A percentile compares a stretch with the other conserved stretches of the same genome.
These are phyloP conservation scores for Agriopis leucophaearia DNA, from an alignment of 2,888 invertebrate species.

Conservation along the genomic window DNA sequence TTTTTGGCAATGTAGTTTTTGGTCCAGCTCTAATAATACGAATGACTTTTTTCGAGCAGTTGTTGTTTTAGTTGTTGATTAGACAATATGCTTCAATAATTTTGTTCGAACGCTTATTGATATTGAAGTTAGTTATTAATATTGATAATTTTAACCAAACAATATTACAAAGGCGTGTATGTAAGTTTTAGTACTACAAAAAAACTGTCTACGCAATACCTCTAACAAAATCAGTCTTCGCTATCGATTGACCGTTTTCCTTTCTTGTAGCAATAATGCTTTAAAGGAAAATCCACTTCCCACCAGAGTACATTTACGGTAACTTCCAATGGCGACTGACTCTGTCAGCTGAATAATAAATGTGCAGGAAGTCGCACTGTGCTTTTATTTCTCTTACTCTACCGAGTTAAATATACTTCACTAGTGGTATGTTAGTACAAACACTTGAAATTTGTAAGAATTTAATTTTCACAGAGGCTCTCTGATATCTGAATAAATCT, in stretches of 20 bases:
- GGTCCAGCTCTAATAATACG: no score
- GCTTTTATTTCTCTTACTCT: slow-evolving; percentile 64
- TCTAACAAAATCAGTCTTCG: slow-evolving; percentile 37
- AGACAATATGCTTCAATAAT: no score
- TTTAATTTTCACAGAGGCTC: neutral
- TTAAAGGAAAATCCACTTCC: slow-evolving; percentile 67
- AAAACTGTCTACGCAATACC: slow-evolving; percentile 13
- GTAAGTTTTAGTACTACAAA: neutral
- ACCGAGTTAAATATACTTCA: slow-evolving; percentile 48
- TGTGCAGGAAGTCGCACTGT: slow-evolving; percentile 61
- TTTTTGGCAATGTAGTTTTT: no score
- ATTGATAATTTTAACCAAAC: neutral
- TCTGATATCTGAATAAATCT: no score
- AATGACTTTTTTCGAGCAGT: no score
- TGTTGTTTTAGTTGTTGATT: no score
- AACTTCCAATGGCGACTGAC: slow-evolving; percentile 72
- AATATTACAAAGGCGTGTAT: neutral
- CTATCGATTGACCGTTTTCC: slow-evolving; percentile 52
- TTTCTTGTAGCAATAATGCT: slow-evolving; percentile 67
- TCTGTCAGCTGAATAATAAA: slow-evolving; percentile 78
- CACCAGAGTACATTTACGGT: slow-evolving; percentile 62
- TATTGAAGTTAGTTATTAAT: no score
- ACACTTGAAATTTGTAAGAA: neutral
- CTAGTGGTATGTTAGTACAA: neutral
- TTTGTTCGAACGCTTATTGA: no score